A percentile compares a stretch with the other conserved stretches of the same genome.
These are phyloP conservation scores for Sebastes aleutianus DNA, from an alignment of 2,797 vertebrate genomes.

Conservation along the genomic window DNA sequence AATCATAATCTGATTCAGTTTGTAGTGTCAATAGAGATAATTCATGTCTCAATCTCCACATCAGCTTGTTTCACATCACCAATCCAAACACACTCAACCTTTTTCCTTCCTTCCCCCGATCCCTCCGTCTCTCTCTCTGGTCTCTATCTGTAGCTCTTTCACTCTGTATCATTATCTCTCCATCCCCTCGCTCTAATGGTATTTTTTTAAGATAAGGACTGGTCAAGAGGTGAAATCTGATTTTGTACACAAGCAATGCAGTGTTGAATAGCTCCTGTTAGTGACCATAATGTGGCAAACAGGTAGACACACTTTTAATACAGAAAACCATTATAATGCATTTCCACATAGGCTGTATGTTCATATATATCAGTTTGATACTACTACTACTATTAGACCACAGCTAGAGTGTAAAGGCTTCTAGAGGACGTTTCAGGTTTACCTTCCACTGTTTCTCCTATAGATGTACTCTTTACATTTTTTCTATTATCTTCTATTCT, in stretches of 20 bases:
- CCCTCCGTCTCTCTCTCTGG: not conserved
- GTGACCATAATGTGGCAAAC: not conserved
- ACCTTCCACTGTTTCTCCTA: not conserved
- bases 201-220: conserved; percentile 24
- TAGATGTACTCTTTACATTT: not conserved
- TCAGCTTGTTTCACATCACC: not conserved
- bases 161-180: not conserved
- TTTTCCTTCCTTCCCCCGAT: not conserved
- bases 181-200: conserved; percentile 1
- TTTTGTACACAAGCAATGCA: not conserved
- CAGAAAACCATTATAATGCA: not conserved
- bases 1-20: not conserved
- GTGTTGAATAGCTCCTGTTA: not conserved
- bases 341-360: not conserved
- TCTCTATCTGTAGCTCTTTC: not conserved
- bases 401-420: too few species aligned
- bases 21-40: not conserved
- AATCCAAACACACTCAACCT: not conserved
- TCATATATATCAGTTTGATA: not conserved
- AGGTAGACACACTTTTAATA: not conserved
- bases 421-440: not conserved
- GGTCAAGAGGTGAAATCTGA: not conserved
- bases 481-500: not conserved
- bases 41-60: not conserved
- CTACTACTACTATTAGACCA: not conserved